phyloP scores from a whole-genome alignment of 2,797 vertebrate genomes.

The Astyanax mexicanus region DNA sequence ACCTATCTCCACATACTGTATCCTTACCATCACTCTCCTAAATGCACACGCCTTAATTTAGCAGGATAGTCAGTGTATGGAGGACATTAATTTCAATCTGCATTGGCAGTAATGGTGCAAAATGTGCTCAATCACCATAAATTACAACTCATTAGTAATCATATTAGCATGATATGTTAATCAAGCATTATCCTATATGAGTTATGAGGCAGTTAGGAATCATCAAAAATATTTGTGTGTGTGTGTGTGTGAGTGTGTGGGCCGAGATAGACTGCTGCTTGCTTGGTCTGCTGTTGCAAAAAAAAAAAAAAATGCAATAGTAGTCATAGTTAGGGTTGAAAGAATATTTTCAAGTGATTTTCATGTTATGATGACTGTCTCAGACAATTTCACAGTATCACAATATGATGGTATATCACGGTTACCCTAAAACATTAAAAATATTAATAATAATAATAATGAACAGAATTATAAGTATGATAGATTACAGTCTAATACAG shows the following conservation, averaged over 20 bases:
- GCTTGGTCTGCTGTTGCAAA: accelerated
- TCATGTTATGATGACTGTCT: no score
- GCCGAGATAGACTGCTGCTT: background rate
- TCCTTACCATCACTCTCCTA: constrained; percentile 39
- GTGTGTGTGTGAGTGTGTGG: background rate
- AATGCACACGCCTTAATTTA: constrained; percentile 20
- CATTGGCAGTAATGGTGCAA: constrained; percentile 62
- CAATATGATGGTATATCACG: no score
- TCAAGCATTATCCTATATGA: constrained; percentile 63
- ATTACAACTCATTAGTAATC: constrained; percentile 68
- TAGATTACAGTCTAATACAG: no score
- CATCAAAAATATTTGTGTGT: background rate
- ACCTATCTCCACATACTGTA: no score
- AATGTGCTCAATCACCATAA: constrained; percentile 68
- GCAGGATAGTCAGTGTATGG: constrained; percentile 35
- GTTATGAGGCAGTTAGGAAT: constrained; percentile 64
- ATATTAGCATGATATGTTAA: constrained; percentile 74
- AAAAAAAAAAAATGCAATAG: no score
- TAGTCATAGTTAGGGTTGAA: no score
- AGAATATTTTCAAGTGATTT: no score
- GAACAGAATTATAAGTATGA: no score
- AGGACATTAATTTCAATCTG: constrained; percentile 63
- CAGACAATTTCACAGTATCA: no score
- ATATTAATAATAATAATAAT: no score
- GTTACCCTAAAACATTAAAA: no score